Percentiles rank a stretch among this genome's conserved stretches.
These are phyloP conservation scores for Tolmerus cingulatus DNA, from an alignment of 2,888 invertebrate genomes.

Conservation along the genomic window DNA sequence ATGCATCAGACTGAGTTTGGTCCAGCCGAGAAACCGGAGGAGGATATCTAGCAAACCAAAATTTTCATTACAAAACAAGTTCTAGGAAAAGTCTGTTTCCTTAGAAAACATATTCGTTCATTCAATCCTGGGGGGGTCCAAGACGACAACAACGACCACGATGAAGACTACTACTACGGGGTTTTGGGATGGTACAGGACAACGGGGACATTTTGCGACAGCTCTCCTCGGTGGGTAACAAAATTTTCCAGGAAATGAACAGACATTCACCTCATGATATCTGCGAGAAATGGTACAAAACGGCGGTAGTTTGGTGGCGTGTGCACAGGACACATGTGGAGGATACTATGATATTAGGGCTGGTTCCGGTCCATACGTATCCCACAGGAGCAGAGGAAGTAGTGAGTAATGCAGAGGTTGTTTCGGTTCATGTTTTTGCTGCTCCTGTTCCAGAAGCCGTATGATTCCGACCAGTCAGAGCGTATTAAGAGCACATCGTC, in stretches of 20 bases:
- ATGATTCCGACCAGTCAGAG: neutral
- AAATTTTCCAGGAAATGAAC: slow-evolving; percentile 29
- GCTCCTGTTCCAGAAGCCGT: neutral
- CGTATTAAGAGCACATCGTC: neutral
- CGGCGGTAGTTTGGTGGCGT: neutral
- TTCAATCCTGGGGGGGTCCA: neutral
- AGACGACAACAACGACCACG: neutral
- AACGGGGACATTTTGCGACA: neutral
- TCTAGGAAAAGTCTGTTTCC: neutral
- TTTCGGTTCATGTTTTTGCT: slow-evolving; percentile 7
- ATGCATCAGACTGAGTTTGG: neutral
- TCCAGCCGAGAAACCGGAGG: neutral
- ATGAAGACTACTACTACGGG: neutral
- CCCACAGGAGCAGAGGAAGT: neutral
- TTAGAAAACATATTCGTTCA: slow-evolving; percentile 10
- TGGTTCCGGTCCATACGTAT: neutral
- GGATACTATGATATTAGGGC: neutral
- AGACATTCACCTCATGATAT: slow-evolving; percentile 23
- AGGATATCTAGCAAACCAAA: neutral
- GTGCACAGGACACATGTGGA: neutral
- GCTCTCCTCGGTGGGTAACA: neutral
- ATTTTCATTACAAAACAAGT: slow-evolving; percentile 11
- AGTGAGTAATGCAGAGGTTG: neutral
- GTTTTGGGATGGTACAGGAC: neutral
- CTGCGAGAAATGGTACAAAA: neutral